These are phyloP conservation scores for Sminthopsis crassicaudata DNA, from an alignment of 2,113 vertebrate genomes.

Conservation along the genomic window DNA sequence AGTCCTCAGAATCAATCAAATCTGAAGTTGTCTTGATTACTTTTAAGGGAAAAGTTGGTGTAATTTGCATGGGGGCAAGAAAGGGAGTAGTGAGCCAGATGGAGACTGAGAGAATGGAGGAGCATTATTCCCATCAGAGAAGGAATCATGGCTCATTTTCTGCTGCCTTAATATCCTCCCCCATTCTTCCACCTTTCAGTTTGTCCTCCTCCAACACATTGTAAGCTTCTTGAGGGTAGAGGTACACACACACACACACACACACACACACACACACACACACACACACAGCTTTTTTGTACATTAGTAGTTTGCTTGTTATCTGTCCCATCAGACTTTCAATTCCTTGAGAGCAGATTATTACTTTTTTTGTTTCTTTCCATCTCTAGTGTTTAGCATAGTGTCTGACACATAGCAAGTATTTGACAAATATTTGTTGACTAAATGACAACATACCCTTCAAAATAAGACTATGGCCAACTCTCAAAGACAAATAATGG, in stretches of 20 bases:
- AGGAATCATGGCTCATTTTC: background rate
- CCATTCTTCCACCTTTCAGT: background rate
- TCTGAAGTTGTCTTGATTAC: background rate
- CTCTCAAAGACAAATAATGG: background rate
- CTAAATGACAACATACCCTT: background rate
- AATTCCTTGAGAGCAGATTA: background rate
- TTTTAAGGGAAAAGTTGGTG: background rate
- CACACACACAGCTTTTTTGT: background rate
- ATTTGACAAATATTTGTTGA: background rate
- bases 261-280: background rate
- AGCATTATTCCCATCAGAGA: background rate
- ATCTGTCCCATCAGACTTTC: background rate
- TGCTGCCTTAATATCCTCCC: background rate
- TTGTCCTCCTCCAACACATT: background rate
- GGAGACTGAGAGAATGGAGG: background rate
- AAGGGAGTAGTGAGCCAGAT: background rate
- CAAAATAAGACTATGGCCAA: background rate
- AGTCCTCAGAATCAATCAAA: background rate
- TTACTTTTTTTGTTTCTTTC: background rate
- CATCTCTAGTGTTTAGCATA: background rate
- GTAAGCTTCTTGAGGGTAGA: background rate
- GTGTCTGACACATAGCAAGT: background rate
- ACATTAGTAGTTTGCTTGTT: background rate
- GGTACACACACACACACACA: too few relatives aligned
- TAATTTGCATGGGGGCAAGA: background rate